Evolutionary conservation across 2,888 invertebrate genomes (phyloP), one percentile per base, ranked within the genome.

Genomic region (Chrysolina americana): DNA sequence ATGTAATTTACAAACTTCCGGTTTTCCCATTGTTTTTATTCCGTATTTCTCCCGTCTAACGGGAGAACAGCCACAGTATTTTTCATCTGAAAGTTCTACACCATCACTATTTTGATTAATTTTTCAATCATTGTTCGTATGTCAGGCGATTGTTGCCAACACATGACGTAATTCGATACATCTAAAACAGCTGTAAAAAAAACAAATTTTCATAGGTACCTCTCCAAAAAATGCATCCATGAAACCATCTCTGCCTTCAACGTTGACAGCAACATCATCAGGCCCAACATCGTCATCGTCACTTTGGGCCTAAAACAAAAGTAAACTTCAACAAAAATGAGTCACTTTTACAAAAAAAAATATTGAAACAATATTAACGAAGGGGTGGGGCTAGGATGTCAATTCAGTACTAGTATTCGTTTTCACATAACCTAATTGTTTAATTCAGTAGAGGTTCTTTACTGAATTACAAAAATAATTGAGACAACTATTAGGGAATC

Each of bases 151-250:
- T 70, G 63, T 36, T 15, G 9, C 53, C 23, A 21, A 48, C 66
- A 47, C 50, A 70, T 74, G 74, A 70, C 74, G 65, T 66, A 59
- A 70, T 36, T 28, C n/a, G n/a, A 59, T 36, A 21, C 59, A 36
- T n/a, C 50, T 59, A 28, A n/a, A 59, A 9, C n/a, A 65, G 19
- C 10, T 68, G n/a, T 41, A 23, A 21, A 50, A 44, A 13, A 28
- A 17, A 5, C 21, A 36, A 48, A 63, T 48, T 17, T 65, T 88
- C 91, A 91, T 88, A n/a, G n/a, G n/a, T n/a, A 97, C 97, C 94
- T 99, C 99, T 89, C 97, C 97, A 91, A 99, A 99, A 92, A 99
- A 99, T 89, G 98, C 98, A 89, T 99, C 98, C 98, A 99, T 99
- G 91, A 97, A 98, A 86, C 97, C 97, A 88, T 95, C 94, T 83